Evolutionary conservation across 2,888 invertebrate species (phyloP).

Genomic region (Drosophila pegasa): DNA sequence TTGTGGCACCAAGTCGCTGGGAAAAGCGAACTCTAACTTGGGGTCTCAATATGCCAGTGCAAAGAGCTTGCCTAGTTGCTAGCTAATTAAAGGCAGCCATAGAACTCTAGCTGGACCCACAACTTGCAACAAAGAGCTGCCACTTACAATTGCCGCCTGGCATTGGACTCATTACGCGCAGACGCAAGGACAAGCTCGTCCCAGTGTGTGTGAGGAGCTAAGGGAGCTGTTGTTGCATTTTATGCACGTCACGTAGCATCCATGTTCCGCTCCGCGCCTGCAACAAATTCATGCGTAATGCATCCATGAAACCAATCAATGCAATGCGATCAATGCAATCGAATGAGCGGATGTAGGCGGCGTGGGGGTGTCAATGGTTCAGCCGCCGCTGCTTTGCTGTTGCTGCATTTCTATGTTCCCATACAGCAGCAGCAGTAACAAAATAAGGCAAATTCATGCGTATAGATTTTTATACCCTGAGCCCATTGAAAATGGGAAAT

Average conservation of each 20-base stretch:
- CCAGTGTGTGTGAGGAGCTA: conserved; percentile 7
- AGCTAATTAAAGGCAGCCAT: conserved; percentile 41
- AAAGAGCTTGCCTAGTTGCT: neutral
- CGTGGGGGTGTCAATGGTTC: conserved; percentile 36
- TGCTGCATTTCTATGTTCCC: conserved; percentile 48
- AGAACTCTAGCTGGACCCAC: conserved; percentile 7
- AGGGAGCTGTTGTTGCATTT: conserved; percentile 44
- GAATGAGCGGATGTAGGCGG: conserved; percentile 16
- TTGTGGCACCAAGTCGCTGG: conserved; percentile 22
- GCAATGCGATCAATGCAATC: too few species aligned
- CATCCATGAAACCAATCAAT: conserved; percentile 57
- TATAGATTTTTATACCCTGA: conserved; percentile 71
- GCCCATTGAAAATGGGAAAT: too few species aligned
- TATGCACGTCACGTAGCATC: conserved; percentile 70
- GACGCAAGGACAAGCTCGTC: conserved; percentile 40
- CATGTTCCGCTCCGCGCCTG: conserved; percentile 31
- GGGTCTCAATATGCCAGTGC: neutral
- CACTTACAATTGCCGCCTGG: conserved; percentile 39
- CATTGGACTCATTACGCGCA: conserved; percentile 68
- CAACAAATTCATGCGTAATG: conserved; percentile 47
- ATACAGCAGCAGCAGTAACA: conserved; percentile 11
- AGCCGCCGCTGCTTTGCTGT: conserved; percentile 25
- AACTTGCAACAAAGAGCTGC: conserved; percentile 44
- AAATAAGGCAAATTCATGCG: conserved; percentile 75
- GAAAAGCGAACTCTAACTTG: conserved; percentile 19